Conservation (phyloP, 2,888 invertebrate species). For the Microchrysa polita region DNA sequence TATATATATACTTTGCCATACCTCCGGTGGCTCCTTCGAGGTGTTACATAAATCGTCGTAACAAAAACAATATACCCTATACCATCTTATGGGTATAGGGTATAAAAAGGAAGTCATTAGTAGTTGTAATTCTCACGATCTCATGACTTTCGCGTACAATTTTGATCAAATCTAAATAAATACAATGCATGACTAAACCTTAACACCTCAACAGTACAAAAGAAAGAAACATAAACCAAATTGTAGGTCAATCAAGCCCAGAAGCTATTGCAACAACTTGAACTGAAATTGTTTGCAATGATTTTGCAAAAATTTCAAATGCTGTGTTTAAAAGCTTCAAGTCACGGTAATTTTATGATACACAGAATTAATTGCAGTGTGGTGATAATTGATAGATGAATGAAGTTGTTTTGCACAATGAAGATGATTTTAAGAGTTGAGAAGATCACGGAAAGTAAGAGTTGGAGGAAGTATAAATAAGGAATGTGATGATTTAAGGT, state of each 20-base stretch:
- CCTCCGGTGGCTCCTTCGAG: too few species aligned
- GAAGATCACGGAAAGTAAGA: neutral
- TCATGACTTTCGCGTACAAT: neutral
- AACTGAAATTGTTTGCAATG: neutral
- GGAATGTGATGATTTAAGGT: neutral
- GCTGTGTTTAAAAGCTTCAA: neutral
- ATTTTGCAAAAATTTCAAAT: conserved; percentile 1
- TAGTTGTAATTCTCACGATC: neutral
- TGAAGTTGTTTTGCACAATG: neutral
- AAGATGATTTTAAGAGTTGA: neutral
- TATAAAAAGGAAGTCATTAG: conserved; percentile 18
- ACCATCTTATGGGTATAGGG: too few species aligned
- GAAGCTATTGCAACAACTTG: neutral
- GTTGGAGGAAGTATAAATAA: neutral
- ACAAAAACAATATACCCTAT: too few species aligned
- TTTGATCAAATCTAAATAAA: neutral
- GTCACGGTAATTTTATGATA: neutral
- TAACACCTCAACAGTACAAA: neutral
- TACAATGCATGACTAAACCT: neutral
- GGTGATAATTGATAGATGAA: neutral
- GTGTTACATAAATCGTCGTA: too few species aligned
- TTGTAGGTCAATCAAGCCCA: conserved; percentile 7
- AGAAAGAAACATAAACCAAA: neutral
- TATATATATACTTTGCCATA: too few species aligned
- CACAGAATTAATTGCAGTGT: neutral